phyloP scores from a whole-genome alignment of 53 echinoderm and acorn worm species.

The Antedon mediterranea region DNA sequence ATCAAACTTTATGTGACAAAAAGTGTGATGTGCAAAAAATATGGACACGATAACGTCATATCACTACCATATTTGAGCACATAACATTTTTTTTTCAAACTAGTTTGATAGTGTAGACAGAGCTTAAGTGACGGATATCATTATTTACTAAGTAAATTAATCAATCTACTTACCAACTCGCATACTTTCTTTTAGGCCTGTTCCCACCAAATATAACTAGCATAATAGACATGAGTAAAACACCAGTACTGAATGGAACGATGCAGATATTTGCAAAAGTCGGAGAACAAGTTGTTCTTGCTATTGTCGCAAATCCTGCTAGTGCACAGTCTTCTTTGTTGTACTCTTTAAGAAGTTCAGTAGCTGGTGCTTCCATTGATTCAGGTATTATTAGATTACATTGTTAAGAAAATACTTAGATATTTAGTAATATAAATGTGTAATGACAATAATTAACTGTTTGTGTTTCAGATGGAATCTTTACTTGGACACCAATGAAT shows the following conservation, averaged over 20 bases:
- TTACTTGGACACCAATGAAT: slow-evolving; percentile 58
- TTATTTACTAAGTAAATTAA: background rate
- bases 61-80: no score
- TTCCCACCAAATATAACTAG: background rate
- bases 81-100: no score
- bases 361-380: background rate
- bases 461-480: slow-evolving; percentile 29
- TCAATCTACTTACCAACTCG: background rate
- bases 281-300: background rate
- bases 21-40: no score
- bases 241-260: background rate
- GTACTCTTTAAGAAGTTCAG: background rate
- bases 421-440: no score
- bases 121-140: background rate
- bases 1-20: no score
- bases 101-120: no score
- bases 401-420: no score
- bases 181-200: background rate
- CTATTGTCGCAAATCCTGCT: background rate
- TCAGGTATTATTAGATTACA: no score
- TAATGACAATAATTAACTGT: background rate
- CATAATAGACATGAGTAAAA: background rate
- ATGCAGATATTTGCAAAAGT: background rate
- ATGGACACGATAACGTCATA: no score
- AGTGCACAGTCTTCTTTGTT: background rate